Percentiles rank a stretch among this genome's conserved stretches.
Conservation (phyloP, 2,888 invertebrate species). For the Ophonus ardosiacus region DNA sequence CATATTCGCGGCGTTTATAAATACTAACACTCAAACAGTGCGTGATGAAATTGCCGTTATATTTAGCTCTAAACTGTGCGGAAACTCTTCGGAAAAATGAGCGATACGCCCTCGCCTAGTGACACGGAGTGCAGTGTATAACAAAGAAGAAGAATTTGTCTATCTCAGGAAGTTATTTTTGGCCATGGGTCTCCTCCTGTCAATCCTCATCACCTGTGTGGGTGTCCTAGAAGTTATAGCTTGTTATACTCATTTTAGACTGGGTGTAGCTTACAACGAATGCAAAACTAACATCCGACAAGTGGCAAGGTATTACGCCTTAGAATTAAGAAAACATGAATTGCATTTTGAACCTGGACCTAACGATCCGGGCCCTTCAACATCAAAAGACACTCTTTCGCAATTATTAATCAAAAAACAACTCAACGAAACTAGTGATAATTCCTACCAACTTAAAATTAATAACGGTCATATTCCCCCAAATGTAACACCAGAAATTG, state of each 20-base stretch:
- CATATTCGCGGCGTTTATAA: constrained; percentile 46
- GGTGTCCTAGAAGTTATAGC: constrained; percentile 85
- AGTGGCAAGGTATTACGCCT: constrained; percentile 57
- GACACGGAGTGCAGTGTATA: constrained; percentile 22
- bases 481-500: constrained; percentile 18
- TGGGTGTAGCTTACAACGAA: constrained; percentile 72
- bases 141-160: constrained; percentile 6
- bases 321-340: constrained; percentile 65
- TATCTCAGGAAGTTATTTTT: background rate
- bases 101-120: constrained; percentile 11
- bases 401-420: constrained; percentile 41
- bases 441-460: constrained; percentile 2
- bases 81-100: background rate
- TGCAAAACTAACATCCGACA: constrained; percentile 61
- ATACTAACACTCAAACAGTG: constrained; percentile 36
- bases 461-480: too few relatives aligned
- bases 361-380: background rate
- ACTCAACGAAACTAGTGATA: constrained; percentile 4
- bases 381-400: constrained; percentile 38
- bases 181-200: constrained; percentile 85
- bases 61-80: constrained; percentile 19
- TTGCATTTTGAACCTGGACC: constrained; percentile 57
- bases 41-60: constrained; percentile 54
- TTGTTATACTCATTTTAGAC: constrained; percentile 77
- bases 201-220: constrained; percentile 85